Evolutionary conservation across 2,797 vertebrate species (phyloP).

Genomic region (Tinamus major): DNA sequence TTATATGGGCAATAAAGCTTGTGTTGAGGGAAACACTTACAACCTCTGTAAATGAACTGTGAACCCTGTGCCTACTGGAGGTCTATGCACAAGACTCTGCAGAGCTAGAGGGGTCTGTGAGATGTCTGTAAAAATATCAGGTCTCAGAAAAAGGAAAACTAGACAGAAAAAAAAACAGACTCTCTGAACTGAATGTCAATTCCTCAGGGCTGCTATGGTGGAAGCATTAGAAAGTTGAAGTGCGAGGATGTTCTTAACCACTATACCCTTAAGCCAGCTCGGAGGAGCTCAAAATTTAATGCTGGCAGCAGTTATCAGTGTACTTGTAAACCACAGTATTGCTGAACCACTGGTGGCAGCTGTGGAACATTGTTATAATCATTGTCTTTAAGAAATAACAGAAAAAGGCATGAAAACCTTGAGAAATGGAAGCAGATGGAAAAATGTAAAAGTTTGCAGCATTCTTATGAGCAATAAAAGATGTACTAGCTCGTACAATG

Average conservation of each 20-base stretch:
- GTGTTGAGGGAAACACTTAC: rapidly evolving
- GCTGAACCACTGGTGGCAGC: background rate
- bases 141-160: background rate
- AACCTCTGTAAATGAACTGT: background rate
- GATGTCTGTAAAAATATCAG: background rate
- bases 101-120: rapidly evolving
- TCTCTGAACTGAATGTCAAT: background rate
- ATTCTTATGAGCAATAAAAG: background rate
- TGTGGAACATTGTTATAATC: background rate
- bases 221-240: background rate
- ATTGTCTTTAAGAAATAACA: background rate
- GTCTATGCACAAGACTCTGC: background rate
- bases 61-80: background rate
- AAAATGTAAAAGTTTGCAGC: background rate
- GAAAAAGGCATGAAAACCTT: background rate
- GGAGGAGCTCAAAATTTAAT: background rate
- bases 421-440: background rate
- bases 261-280: background rate
- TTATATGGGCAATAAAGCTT: background rate
- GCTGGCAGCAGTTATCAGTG: background rate
- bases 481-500: background rate
- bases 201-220: background rate
- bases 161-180: background rate
- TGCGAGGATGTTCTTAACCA: background rate
- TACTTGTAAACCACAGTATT: background rate